Base-by-base conservation (phyloP, 2,888 invertebrate species). In the Oscheius sp. region DNA sequence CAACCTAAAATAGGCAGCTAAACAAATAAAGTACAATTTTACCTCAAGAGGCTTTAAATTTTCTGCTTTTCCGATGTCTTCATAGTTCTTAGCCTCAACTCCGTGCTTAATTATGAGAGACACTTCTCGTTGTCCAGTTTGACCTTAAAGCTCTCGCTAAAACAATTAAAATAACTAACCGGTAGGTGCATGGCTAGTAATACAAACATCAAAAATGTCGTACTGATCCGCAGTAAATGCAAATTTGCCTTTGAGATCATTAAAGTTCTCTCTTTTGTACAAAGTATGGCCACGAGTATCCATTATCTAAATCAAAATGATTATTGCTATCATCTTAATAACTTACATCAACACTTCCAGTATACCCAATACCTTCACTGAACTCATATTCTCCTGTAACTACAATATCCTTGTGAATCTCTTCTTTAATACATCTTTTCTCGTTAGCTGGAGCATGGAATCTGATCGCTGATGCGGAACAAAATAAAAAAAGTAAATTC, bases 121-220 rank as follows among this genome's bases (percentile, higher is more conserved):
- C 15, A 98, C 91, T 89, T 96, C 95, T 88, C 96, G 94, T 8
- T 46, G 33, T 5, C 61, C 37, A 3, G 27, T 17, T 25, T 65
- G 53, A 3, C 45, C 52, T 65, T 25, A 34, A 65, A 53, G 15
- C 20, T 3, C 4, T n/a, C 33, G 20, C 27, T 17, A 37, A 5
- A 31, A 37, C 31, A 10, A 34, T 37, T 10, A 25, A 15, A 29
- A n/a, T 17, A n/a, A 61, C 65, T 70, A 57, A 86, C 61, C 61
- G 25, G 42, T 72, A 15, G 84, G 84, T 12, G 81, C 78, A 70
- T 84, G 87, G 31, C 87, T 87, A 69, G 87, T 91, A 87, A 98
- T 95, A 88, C 98, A 99, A 71, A 97, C 93, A 90, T 98, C 97
- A 89, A 94, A 97, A 69, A 93, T 93, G 88, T 98, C 97, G 88